Evolutionary conservation across 2,888 invertebrate genomes (phyloP).

Genomic region (Caenorhabditis drosophilae): DNA sequence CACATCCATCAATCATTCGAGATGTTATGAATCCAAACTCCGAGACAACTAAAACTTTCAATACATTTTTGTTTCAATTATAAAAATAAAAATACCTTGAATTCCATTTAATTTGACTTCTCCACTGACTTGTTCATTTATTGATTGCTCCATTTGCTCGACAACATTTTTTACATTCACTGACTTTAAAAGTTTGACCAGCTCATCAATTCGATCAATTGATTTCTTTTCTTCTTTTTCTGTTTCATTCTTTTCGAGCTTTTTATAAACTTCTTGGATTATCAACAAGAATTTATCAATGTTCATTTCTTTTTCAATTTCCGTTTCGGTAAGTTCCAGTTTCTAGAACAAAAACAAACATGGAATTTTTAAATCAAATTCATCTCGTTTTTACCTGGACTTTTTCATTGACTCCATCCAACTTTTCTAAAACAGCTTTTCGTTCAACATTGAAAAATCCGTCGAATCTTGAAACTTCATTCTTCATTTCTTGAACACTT

Average conservation of each 20-base stretch:
- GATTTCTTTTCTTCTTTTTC: conserved; percentile 17
- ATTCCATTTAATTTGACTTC: conserved; percentile 4
- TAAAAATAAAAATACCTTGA: no score
- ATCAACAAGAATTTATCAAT: no score
- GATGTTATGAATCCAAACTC: conserved; percentile 4
- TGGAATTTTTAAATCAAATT: no score
- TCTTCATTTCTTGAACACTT: conserved; percentile 8
- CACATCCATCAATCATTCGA: no score
- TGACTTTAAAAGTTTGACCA: conserved; percentile 9
- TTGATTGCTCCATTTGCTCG: background rate
- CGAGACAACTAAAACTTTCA: conserved; percentile 9
- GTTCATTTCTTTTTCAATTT: no score
- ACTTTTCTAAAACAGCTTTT: conserved; percentile 10
- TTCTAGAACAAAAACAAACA: no score
- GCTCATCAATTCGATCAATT: conserved; percentile 18
- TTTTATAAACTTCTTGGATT: no score
- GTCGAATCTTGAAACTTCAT: conserved; percentile 3
- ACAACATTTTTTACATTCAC: conserved; percentile 8
- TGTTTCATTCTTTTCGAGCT: no score
- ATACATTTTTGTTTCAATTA: conserved; percentile 14
- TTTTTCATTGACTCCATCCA: no score
- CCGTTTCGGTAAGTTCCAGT: no score
- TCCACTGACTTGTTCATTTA: conserved; percentile 8
- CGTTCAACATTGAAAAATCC: conserved; percentile 24
- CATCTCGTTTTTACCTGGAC: no score